A percentile compares a stretch with the other conserved stretches of the same genome.
These are phyloP conservation scores for Clarias laeviceps DNA, from an alignment of 2,797 vertebrate species.

Conservation along the genomic window DNA sequence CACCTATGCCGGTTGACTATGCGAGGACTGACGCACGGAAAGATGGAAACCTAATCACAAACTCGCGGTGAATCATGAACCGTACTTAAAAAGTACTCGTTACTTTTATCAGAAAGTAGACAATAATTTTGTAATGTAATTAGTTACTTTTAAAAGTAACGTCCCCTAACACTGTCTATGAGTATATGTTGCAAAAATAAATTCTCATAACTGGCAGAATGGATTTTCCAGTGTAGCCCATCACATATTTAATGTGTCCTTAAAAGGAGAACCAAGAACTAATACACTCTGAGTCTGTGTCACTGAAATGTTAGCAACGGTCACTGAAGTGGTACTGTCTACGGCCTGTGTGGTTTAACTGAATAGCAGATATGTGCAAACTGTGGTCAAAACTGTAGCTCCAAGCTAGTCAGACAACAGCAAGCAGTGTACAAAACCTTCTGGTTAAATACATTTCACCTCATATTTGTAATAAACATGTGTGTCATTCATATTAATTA, in stretches of 20 bases:
- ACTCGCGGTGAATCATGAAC: too few species aligned
- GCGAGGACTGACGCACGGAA: too few species aligned
- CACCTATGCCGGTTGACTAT: too few species aligned
- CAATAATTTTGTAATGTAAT: too few species aligned
- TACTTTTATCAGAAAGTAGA: too few species aligned
- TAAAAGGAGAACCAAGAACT: background rate
- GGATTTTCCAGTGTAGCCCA: too few species aligned
- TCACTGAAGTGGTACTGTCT: background rate
- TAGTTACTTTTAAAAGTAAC: too few species aligned
- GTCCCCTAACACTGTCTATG: too few species aligned
- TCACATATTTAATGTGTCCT: background rate
- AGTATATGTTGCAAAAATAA: too few species aligned
- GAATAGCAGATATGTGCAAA: background rate
- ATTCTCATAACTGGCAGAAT: too few species aligned
- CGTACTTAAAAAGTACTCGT: too few species aligned
- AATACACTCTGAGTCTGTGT: background rate
- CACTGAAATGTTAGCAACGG: background rate
- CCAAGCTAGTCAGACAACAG: background rate
- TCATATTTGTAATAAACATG: background rate
- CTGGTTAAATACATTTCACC: background rate
- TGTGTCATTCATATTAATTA: background rate
- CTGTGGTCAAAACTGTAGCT: background rate
- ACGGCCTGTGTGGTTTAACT: background rate
- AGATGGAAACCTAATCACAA: too few species aligned
- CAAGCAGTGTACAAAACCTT: background rate